Evolutionary conservation across 2,113 vertebrate species (phyloP).

Genomic region (Budorcas taxicolor): DNA sequence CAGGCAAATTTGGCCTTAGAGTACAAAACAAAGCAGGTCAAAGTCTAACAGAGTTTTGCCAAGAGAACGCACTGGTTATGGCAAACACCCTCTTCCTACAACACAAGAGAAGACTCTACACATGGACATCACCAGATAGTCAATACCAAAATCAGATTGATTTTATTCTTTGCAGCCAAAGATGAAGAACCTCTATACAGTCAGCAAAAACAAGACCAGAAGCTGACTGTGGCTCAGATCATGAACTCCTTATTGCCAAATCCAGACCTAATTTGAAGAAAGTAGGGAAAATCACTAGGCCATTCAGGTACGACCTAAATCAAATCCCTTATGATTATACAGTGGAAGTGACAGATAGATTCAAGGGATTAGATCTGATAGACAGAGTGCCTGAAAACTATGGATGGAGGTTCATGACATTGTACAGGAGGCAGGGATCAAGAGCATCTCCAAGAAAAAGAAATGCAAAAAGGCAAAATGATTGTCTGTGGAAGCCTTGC

Average conservation of each 20-base stretch:
- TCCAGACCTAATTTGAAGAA: not conserved
- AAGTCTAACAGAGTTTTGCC: not conserved
- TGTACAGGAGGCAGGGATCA: not conserved
- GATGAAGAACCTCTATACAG: not conserved
- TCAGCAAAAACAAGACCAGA: not conserved
- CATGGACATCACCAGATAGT: not conserved
- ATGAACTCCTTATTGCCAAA: not conserved
- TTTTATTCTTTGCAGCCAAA: not conserved
- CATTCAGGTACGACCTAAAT: not conserved
- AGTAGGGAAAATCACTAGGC: not conserved
- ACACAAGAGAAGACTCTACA: not conserved
- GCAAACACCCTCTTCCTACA: not conserved
- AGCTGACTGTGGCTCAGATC: not conserved
- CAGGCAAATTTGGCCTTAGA: not conserved
- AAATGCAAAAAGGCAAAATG: not conserved
- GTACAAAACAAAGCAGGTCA: not conserved
- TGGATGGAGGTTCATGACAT: not conserved
- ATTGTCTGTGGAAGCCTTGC: not conserved
- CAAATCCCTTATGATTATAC: not conserved
- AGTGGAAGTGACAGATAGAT: not conserved
- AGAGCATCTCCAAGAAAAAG: not conserved
- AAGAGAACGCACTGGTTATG: fast-evolving
- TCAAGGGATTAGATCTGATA: not conserved
- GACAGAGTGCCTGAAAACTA: not conserved
- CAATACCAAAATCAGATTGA: not conserved